These are phyloP conservation scores for Neoniphon sammara DNA, from an alignment of 2,797 vertebrate species.

Conservation along the genomic window DNA sequence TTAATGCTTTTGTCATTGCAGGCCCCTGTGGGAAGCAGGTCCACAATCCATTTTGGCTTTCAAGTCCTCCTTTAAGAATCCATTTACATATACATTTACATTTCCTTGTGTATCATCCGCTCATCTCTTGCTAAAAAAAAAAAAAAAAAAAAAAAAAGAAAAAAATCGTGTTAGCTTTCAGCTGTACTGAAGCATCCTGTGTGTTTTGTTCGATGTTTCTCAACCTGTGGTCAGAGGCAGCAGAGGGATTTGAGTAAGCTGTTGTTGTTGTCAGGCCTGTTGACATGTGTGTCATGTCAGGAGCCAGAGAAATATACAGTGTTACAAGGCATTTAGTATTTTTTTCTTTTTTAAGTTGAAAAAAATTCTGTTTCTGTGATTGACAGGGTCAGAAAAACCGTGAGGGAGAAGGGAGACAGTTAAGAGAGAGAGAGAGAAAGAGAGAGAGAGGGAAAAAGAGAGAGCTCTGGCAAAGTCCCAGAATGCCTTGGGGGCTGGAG, in stretches of 20 bases:
- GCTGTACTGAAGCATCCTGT: slow-evolving; percentile 57
- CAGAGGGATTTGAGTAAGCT: slow-evolving; percentile 24
- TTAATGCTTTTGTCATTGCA: slow-evolving; percentile 17
- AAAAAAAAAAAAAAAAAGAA: too few relatives aligned
- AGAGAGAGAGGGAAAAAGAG: slow-evolving; percentile 16
- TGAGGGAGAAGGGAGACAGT: not conserved
- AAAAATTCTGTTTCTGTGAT: slow-evolving; percentile 21
- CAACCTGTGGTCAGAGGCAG: slow-evolving; percentile 22
- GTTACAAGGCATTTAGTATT: too few relatives aligned
- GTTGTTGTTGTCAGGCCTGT: not conserved
- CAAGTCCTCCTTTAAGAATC: slow-evolving; percentile 22
- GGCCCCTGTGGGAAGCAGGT: slow-evolving; percentile 6
- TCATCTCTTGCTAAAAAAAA: slow-evolving; percentile 5
- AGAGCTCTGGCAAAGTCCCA: slow-evolving; percentile 42
- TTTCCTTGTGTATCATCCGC: slow-evolving; percentile 33
- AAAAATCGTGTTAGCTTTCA: slow-evolving; percentile 49
- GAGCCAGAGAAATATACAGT: slow-evolving; percentile 22
- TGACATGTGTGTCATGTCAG: slow-evolving; percentile 1
- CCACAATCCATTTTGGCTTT: slow-evolving; percentile 33
- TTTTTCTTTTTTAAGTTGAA: not conserved
- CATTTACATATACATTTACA: slow-evolving; percentile 43
- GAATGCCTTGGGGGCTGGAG: slow-evolving; percentile 24
- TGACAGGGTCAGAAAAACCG: not conserved
- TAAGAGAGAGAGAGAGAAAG: not conserved
- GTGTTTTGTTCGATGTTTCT: slow-evolving; percentile 38